phyloP scores from a whole-genome alignment of 2,888 invertebrate species.

The Cylloceria caligata region DNA sequence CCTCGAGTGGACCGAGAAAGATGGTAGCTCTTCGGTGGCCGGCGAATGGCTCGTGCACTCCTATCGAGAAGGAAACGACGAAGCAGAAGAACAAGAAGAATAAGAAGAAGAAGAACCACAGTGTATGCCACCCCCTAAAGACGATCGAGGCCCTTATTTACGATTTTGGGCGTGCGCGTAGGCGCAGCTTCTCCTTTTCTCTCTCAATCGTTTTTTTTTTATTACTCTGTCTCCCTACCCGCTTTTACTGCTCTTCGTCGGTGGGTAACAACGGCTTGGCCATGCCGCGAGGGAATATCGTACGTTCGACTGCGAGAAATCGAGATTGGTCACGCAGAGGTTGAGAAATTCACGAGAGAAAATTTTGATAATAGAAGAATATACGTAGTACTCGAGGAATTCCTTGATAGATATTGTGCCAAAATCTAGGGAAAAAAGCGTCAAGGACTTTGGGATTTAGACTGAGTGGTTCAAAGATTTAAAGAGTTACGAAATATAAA shows the following conservation, averaged over 20 bases:
- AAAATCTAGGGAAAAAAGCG: not conserved
- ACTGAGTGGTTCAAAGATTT: too few species aligned
- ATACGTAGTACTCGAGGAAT: not conserved
- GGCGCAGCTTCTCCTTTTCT: constrained; percentile 62
- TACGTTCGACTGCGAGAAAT: constrained; percentile 52
- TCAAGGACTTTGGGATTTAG: too few species aligned
- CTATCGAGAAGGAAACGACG: constrained; percentile 51
- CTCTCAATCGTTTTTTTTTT: constrained; percentile 54
- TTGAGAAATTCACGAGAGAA: constrained; percentile 1
- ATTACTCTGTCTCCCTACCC: constrained; percentile 36
- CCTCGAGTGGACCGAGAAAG: constrained; percentile 49
- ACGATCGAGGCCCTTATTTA: constrained; percentile 82
- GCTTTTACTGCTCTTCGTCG: constrained; percentile 25
- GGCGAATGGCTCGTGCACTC: constrained; percentile 60
- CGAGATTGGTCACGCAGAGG: constrained; percentile 54
- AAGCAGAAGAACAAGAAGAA: constrained; percentile 46
- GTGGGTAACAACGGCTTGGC: constrained; percentile 41
- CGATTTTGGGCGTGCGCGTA: constrained; percentile 77
- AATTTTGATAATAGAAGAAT: constrained; percentile 25
- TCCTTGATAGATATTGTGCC: not conserved
- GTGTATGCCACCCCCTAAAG: constrained; percentile 75
- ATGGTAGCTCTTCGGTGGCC: constrained; percentile 49
- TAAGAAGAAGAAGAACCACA: constrained; percentile 56
- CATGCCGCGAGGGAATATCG: constrained; percentile 36
- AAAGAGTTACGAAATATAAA: too few species aligned